Conservation (phyloP, 2,888 invertebrate species). For the Athetis lepigone region DNA sequence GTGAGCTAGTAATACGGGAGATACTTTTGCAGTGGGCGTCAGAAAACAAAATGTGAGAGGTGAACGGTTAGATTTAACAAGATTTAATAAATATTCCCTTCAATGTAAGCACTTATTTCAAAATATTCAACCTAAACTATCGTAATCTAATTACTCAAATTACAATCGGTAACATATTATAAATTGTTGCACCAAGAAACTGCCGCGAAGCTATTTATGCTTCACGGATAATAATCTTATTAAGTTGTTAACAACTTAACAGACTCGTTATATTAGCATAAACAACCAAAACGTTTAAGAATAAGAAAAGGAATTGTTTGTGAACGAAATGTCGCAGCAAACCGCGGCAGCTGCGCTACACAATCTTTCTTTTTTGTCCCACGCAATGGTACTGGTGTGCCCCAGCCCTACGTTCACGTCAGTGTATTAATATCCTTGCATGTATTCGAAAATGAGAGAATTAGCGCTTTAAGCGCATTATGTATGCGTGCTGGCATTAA, state of each 20-base stretch:
- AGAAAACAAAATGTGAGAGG: constrained; percentile 13
- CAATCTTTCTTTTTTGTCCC: constrained; percentile 44
- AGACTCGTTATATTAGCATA: constrained; percentile 24
- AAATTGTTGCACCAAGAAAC: neutral
- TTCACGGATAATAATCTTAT: constrained; percentile 25
- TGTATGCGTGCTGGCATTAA: constrained; percentile 53
- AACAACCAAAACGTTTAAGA: constrained; percentile 43
- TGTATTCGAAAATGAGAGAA: constrained; percentile 60
- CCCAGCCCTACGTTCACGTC: constrained; percentile 37
- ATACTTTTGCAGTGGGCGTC: neutral
- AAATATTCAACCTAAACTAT: neutral
- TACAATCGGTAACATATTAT: neutral
- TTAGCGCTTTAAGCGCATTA: constrained; percentile 57
- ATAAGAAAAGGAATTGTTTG: constrained; percentile 55
- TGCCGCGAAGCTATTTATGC: constrained; percentile 5
- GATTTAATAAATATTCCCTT: constrained; percentile 8
- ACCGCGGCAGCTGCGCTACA: constrained; percentile 51
- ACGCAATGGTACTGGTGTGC: constrained; percentile 38
- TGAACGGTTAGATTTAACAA: constrained; percentile 1
- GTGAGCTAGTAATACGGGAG: constrained; percentile 1
- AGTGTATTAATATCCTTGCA: constrained; percentile 55
- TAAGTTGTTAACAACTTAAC: constrained; percentile 46
- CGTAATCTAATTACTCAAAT: neutral
- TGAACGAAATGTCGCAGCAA: constrained; percentile 47
- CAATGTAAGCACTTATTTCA: too few species aligned